Base-by-base conservation (phyloP, 2,888 invertebrate genomes). In the Malthinus seriepunctatus region DNA sequence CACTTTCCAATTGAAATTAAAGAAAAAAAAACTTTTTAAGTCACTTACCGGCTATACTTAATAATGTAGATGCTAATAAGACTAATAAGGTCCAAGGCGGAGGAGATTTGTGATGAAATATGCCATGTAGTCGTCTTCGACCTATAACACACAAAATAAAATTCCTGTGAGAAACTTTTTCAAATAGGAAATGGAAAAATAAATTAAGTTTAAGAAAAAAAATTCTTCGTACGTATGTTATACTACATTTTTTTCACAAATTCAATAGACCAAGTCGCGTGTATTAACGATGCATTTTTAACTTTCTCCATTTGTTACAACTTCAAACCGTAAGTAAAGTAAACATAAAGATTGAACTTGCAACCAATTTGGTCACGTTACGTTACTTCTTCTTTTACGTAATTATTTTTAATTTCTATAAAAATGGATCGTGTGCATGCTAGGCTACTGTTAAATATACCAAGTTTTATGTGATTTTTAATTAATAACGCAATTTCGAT, bases 11-110 rank as follows among this genome's bases (percentile, higher is more conserved):
- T 12, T 8, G 3, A 47, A 14, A 47, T 5, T 14, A 4, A 2
- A 50, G 32, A 32, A 47, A 31, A 11, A 14, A 45, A 15, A 32
- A 37, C 3, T n/a, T 39, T 9, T 32, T 9, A 45, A 33, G 33
- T 14, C 11, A 77, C 78, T 77, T 71, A 78, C 78, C 78, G 71
- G 77, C 77, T 77, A 78, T 76, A 76, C 75, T 78, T 75, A 77
- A 73, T 75, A 78, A 76, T 60, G 70, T 67, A 68, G 76, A 77
- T 76, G 77, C 71, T 68, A 78, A 74, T 77, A 78, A 71, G 69
- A 75, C 75, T 76, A 78, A 73, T 70, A 77, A 74, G 67, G 76
- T 73, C 76, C 76, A 76, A 68, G 76, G 74, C 56, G 77, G 78
- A 64, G 78, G 77, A 65, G 75, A 76, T 69, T 77, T 77, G 64